These are phyloP conservation scores for Scyliorhinus canicula DNA, from an alignment of 2,797 vertebrate species.

Conservation along the genomic window DNA sequence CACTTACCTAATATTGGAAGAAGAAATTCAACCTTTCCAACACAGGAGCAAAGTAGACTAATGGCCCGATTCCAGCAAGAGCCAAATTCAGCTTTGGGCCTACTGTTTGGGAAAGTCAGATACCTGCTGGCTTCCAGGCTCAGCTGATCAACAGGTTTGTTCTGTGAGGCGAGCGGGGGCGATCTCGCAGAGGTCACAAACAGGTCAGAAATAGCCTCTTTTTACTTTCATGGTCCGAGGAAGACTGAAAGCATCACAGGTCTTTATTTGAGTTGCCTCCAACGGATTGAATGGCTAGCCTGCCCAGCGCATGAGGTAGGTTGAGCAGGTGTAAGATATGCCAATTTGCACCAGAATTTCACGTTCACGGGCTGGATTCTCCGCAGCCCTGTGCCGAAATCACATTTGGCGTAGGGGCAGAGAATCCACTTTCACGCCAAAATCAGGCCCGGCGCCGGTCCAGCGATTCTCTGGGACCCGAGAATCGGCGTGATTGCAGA, in stretches of 20 bases:
- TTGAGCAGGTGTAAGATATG: no score
- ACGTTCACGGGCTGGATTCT: no score
- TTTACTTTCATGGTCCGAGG: background rate
- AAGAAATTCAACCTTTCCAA: background rate
- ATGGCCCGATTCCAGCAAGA: background rate
- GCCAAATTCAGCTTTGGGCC: background rate
- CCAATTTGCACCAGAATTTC: background rate
- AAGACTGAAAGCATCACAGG: background rate
- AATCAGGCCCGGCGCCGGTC: no score
- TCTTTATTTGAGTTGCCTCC: background rate
- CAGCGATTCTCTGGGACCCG: no score
- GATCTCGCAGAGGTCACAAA: background rate
- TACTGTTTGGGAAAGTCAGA: background rate
- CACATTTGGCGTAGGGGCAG: no score
- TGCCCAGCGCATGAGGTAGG: background rate
- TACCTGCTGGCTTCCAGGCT: background rate
- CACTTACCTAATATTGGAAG: background rate
- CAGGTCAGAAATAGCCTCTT: no score
- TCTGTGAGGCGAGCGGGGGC: background rate
- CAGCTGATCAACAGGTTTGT: background rate
- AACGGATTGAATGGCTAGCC: no score
- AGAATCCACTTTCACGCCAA: no score
- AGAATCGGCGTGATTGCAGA: no score
- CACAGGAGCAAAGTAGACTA: background rate
- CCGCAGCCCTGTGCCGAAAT: no score